phyloP scores from a whole-genome alignment of 2,113 vertebrate species.

The Trematomus loennbergii region DNA sequence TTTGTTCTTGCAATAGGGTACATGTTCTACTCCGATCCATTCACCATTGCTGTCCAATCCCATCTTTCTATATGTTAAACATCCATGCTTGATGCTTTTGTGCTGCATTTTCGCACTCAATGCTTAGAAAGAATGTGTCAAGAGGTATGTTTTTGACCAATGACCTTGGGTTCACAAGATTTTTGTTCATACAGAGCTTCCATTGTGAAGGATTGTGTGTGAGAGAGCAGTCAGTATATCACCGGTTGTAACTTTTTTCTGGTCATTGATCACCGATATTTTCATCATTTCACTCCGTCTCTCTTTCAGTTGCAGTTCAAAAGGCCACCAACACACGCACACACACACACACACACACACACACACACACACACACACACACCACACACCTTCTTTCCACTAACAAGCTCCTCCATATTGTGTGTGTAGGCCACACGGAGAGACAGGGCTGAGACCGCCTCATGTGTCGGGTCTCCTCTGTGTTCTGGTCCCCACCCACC shows the following conservation, averaged over 20 bases:
- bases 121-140: background rate
- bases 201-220: background rate
- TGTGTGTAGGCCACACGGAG: constrained; percentile 57
- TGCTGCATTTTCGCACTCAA: background rate
- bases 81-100: background rate
- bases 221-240: background rate
- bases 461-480: constrained; percentile 74
- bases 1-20: background rate
- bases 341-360: constrained; percentile 8
- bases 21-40: background rate
- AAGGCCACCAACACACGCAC: background rate
- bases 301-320: background rate
- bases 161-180: background rate
- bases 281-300: background rate
- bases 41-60: background rate
- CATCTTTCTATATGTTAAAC: background rate
- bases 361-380: constrained; percentile 13
- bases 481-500: constrained; percentile 63
- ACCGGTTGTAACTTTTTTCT: constrained; percentile 3
- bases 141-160: too few species aligned
- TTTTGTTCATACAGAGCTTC: background rate
- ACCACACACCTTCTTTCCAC: background rate
- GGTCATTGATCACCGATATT: background rate
- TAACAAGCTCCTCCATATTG: background rate
- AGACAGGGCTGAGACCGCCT: constrained; percentile 50